phyloP scores from a whole-genome alignment of 1,140 invertebrate species.

The Antheraea mylitta region DNA sequence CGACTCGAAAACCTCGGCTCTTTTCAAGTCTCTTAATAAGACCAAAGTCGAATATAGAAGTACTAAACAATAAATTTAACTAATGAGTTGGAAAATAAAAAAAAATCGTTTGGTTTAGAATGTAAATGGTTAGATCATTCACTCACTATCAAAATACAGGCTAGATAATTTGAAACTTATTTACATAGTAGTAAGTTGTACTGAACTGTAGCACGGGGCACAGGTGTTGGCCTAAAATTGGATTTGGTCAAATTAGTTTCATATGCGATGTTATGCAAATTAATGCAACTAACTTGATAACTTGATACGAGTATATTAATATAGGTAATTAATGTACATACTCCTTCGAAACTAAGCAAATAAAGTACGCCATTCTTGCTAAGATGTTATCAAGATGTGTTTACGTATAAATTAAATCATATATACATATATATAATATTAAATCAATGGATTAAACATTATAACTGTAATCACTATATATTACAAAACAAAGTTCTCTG shows the following conservation, averaged over 20 bases:
- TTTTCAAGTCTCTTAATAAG: too few species aligned
- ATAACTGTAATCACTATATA: too few species aligned
- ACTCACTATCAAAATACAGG: not conserved
- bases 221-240: conserved; percentile 52
- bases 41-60: too few species aligned
- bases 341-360: not conserved
- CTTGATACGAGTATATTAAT: conserved; percentile 29
- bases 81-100: too few species aligned
- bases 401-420: not conserved
- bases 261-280: conserved; percentile 59
- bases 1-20: too few species aligned
- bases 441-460: too few species aligned
- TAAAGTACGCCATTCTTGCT: not conserved
- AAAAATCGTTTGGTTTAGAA: too few species aligned
- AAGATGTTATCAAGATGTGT: not conserved
- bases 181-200: conserved; percentile 1
- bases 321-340: conserved; percentile 36
- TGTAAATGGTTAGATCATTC: not conserved
- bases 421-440: too few species aligned
- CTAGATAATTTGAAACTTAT: not conserved
- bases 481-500: too few species aligned
- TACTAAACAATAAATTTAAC: too few species aligned
- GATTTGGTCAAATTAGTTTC: conserved; percentile 53
- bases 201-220: conserved; percentile 18
- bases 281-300: conserved; percentile 22